These are phyloP conservation scores for Drosophila mettleri DNA, from an alignment of 2,888 invertebrate genomes.

Conservation along the genomic window DNA sequence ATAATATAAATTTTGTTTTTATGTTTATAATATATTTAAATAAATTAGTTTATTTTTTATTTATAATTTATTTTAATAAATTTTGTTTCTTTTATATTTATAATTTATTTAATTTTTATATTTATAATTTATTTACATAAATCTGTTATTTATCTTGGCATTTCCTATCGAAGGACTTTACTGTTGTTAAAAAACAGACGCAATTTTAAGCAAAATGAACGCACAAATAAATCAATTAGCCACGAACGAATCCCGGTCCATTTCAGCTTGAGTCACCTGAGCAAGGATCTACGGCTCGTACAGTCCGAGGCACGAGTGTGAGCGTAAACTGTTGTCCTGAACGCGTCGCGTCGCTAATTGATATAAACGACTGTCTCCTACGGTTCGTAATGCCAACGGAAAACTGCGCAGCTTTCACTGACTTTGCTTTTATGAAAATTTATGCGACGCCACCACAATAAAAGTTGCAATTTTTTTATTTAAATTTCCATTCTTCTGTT, in stretches of 20 bases:
- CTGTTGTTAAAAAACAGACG: neutral
- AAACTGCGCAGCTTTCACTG: slow-evolving; percentile 57
- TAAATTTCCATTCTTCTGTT: slow-evolving; percentile 18
- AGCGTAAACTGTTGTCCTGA: slow-evolving; percentile 49
- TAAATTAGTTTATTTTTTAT: no score
- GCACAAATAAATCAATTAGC: slow-evolving; percentile 61
- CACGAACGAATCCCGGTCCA: neutral
- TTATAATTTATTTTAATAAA: no score
- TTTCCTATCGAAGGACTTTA: neutral
- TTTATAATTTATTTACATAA: no score
- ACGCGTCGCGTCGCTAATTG: slow-evolving; percentile 69
- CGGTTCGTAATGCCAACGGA: slow-evolving; percentile 44
- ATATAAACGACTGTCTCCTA: slow-evolving; percentile 77
- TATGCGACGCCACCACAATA: slow-evolving; percentile 53
- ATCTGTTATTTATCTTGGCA: neutral
- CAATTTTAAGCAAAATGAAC: slow-evolving; percentile 36
- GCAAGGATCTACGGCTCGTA: slow-evolving; percentile 16
- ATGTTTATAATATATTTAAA: no score
- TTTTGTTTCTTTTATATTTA: no score
- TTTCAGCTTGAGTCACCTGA: slow-evolving; percentile 35
- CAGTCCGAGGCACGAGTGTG: slow-evolving; percentile 3
- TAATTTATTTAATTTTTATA: neutral
- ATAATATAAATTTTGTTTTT: no score
- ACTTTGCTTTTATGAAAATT: slow-evolving; percentile 67
- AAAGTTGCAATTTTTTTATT: slow-evolving; percentile 49